These are phyloP conservation scores for Martes martes DNA, from an alignment of 2,113 vertebrate species.

Conservation along the genomic window DNA sequence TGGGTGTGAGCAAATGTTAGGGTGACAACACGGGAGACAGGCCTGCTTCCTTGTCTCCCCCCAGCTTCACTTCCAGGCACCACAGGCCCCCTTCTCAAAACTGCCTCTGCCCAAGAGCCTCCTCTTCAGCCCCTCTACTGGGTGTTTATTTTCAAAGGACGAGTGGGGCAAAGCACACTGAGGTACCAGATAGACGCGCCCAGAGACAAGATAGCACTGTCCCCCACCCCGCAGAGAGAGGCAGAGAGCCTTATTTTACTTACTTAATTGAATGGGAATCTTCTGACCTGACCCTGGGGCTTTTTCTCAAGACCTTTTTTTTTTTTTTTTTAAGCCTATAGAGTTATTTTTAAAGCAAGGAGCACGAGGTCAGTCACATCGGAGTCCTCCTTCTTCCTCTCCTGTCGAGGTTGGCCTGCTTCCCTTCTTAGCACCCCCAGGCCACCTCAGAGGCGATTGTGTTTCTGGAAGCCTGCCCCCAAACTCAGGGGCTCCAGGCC, in stretches of 20 bases:
- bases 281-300: neutral
- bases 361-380: neutral
- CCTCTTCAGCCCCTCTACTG: neutral
- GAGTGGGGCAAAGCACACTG: neutral
- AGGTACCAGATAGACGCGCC: neutral
- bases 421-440: neutral
- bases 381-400: neutral
- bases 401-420: neutral
- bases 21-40: conserved; percentile 31
- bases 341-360: conserved; percentile 45
- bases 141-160: neutral
- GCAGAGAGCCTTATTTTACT: neutral
- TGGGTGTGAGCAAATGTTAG: conserved; percentile 66
- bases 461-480: neutral
- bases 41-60: neutral
- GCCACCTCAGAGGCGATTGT: neutral
- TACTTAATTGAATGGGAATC: neutral
- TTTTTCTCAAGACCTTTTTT: neutral
- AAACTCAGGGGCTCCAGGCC: neutral
- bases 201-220: neutral
- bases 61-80: accelerated
- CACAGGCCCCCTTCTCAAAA: neutral
- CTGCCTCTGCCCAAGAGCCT: neutral
- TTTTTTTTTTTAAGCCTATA: neutral
- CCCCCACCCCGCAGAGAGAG: neutral